Percentiles rank a stretch among this genome's conserved stretches.
Conservation (phyloP, 2,888 invertebrate genomes). For the Trichogramma evanescens region DNA sequence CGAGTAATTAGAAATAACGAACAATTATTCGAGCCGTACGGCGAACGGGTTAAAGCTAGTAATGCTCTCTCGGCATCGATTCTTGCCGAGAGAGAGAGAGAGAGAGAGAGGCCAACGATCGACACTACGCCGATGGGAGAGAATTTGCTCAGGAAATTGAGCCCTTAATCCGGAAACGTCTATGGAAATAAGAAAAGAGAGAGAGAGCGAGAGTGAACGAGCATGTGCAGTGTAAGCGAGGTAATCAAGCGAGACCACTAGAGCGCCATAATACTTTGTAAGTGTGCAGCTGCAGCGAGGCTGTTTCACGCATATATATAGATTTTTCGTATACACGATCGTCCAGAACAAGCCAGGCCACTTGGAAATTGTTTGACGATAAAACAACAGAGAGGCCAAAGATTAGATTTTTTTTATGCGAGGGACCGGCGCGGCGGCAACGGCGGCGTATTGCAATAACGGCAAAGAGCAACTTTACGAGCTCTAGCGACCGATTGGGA, state of each 20-base stretch:
- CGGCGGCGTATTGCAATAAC: too few relatives aligned
- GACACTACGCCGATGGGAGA: constrained; percentile 8
- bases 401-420: too few relatives aligned
- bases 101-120: constrained; percentile 11
- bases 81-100: constrained; percentile 2
- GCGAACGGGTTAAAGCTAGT: not conserved
- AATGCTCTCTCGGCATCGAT: not conserved
- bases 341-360: too few relatives aligned
- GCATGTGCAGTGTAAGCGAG: not conserved
- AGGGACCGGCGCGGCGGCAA: too few relatives aligned
- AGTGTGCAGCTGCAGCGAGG: too few relatives aligned
- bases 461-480: too few relatives aligned
- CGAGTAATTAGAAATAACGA: constrained; percentile 1
- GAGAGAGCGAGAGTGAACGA: constrained; percentile 3
- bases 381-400: too few relatives aligned
- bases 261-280: too few relatives aligned
- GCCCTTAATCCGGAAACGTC: constrained; percentile 29
- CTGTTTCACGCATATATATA: too few relatives aligned
- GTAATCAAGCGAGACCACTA: constrained; percentile 14
- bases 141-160: constrained; percentile 27
- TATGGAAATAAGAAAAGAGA: constrained; percentile 18
- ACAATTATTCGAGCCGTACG: not conserved
- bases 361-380: too few relatives aligned
- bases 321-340: too few relatives aligned
- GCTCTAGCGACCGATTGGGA: too few relatives aligned